Evolutionary conservation across 23 tunicate genomes (phyloP).

Genomic region (Halocynthia aurantium): DNA sequence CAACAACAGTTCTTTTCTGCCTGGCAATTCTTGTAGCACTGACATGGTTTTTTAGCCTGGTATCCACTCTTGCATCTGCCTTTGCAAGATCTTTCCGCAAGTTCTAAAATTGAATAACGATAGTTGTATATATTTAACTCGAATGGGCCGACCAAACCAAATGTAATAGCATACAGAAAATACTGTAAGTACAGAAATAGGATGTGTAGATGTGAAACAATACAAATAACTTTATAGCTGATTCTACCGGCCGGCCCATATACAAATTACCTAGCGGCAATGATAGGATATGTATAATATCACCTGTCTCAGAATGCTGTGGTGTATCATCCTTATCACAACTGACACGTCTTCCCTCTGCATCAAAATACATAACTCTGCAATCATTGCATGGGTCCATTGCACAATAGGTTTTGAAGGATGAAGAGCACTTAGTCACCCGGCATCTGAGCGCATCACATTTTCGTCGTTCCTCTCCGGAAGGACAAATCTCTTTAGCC

Average conservation of each 20-base stretch:
- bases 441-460: conserved; percentile 3
- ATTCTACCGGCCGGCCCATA: neutral
- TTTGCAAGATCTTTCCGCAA: conserved; percentile 15
- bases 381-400: conserved; percentile 8
- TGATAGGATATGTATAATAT: neutral
- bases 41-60: neutral
- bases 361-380: conserved; percentile 1
- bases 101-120: neutral
- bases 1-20: neutral
- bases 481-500: conserved; percentile 1
- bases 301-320: neutral
- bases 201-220: neutral
- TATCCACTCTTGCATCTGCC: conserved; percentile 3
- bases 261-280: too few relatives aligned
- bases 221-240: neutral
- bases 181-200: neutral
- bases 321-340: conserved; percentile 7
- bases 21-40: neutral
- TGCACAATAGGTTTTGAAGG: neutral
- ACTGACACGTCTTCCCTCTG: conserved; percentile 1
- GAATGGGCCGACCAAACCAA: too few relatives aligned
- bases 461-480: neutral
- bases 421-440: neutral
- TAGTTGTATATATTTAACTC: too few relatives aligned
- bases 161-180: neutral